These are phyloP conservation scores for Malurus elegans DNA, from an alignment of 2,113 vertebrate genomes.

Conservation along the genomic window DNA sequence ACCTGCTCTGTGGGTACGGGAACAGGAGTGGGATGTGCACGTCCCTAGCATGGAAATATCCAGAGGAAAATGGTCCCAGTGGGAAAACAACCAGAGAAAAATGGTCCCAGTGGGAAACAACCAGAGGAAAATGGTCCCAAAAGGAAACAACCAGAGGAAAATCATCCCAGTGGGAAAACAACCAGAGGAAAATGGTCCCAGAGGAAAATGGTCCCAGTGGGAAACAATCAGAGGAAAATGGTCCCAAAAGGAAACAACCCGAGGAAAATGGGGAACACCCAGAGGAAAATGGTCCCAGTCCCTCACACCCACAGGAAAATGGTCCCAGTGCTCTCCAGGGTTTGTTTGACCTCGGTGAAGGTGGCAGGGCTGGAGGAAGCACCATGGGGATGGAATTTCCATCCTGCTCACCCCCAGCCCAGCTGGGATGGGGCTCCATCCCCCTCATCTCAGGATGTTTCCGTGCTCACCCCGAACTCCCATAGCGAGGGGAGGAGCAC, in stretches of 20 bases:
- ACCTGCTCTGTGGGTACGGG: accelerated
- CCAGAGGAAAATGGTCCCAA: no score
- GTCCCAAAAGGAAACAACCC: no score
- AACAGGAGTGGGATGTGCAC: background rate
- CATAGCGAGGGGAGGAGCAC: accelerated
- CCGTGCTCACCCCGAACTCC: background rate
- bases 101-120: no score
- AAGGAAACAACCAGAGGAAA: no score
- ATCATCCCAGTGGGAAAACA: no score
- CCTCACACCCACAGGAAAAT: no score
- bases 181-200: no score
- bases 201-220: background rate
- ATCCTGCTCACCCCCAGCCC: background rate
- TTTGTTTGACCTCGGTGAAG: background rate
- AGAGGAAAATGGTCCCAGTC: no score
- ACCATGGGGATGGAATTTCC: background rate
- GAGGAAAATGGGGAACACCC: no score
- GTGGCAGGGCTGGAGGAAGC: background rate
- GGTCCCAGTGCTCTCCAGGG: background rate
- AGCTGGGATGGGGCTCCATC: background rate
- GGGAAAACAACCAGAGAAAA: background rate
- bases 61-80: background rate
- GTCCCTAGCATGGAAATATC: background rate
- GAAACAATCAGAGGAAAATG: background rate
- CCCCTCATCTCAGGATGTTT: background rate